A percentile compares a stretch with the other conserved stretches of the same genome.
These are phyloP conservation scores for Steinernema scapterisci DNA, from an alignment of 2,888 invertebrate species.

Conservation along the genomic window DNA sequence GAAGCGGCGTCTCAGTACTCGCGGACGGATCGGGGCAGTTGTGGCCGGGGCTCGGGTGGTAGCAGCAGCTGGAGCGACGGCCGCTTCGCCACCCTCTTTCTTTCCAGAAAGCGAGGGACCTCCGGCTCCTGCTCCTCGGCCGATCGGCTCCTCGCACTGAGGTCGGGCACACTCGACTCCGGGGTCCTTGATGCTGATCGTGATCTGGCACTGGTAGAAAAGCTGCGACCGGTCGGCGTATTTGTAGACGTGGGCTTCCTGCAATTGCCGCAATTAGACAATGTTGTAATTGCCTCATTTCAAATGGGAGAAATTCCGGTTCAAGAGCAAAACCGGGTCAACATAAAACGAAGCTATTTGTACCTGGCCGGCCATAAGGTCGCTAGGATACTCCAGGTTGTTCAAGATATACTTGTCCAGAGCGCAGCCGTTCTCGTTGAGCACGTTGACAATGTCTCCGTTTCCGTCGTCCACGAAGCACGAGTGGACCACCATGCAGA, in stretches of 20 bases:
- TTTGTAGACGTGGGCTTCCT: conserved; percentile 62
- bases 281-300: too few relatives aligned
- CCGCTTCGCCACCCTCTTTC: not conserved
- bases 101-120: conserved; percentile 40
- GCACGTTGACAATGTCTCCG: conserved; percentile 54
- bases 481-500: conserved; percentile 63
- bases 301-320: too few relatives aligned
- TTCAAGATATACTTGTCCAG: conserved; percentile 56
- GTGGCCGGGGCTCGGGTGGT: conserved; percentile 21
- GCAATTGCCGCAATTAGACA: not conserved
- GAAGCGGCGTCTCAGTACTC: conserved; percentile 42
- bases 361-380: conserved; percentile 54
- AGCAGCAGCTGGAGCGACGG: conserved; percentile 16
- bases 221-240: conserved; percentile 59
- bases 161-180: conserved; percentile 29
- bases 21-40: conserved; percentile 31
- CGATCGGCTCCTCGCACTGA: conserved; percentile 33
- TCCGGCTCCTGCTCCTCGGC: conserved; percentile 38
- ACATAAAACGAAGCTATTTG: too few relatives aligned
- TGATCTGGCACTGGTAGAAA: conserved; percentile 63
- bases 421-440: conserved; percentile 58
- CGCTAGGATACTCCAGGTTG: conserved; percentile 59
- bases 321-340: too few relatives aligned
- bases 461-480: conserved; percentile 64
- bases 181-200: conserved; percentile 53